These are phyloP conservation scores for Manis crassicaudata DNA, from an alignment of 2,797 vertebrate species.

Conservation along the genomic window DNA sequence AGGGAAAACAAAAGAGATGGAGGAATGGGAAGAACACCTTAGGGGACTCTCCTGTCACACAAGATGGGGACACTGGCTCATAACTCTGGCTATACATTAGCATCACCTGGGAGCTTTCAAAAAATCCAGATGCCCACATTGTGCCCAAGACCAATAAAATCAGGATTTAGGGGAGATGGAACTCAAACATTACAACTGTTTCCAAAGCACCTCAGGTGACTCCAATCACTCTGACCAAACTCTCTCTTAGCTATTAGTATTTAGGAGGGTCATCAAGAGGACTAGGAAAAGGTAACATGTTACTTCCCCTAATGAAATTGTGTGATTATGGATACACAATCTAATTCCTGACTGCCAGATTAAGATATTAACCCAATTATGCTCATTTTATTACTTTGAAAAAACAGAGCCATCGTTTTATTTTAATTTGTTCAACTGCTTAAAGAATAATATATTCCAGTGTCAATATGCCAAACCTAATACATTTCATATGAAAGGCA, in stretches of 20 bases:
- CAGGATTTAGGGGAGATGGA: background rate
- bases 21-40: background rate
- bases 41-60: background rate
- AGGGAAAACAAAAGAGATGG: background rate
- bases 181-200: background rate
- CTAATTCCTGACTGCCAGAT: conserved; percentile 81
- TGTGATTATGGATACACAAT: conserved; percentile 73
- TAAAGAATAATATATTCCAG: conserved; percentile 80
- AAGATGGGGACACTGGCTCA: background rate
- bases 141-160: background rate
- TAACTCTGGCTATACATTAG: background rate
- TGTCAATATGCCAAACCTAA: conserved; percentile 83
- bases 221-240: conserved; percentile 25
- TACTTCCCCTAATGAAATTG: conserved; percentile 74
- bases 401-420: conserved; percentile 80
- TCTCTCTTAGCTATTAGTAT: conserved; percentile 33
- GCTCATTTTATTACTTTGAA: conserved; percentile 82
- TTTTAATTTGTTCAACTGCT: conserved; percentile 84
- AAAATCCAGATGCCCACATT: background rate
- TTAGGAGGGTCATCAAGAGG: conserved; percentile 67
- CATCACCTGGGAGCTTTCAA: background rate
- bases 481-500: conserved; percentile 82
- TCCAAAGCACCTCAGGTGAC: background rate
- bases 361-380: conserved; percentile 84
- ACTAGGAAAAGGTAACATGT: conserved; percentile 65